Evolutionary conservation across 2,797 vertebrate species (phyloP).

Genomic region (Capromys pilorides): DNA sequence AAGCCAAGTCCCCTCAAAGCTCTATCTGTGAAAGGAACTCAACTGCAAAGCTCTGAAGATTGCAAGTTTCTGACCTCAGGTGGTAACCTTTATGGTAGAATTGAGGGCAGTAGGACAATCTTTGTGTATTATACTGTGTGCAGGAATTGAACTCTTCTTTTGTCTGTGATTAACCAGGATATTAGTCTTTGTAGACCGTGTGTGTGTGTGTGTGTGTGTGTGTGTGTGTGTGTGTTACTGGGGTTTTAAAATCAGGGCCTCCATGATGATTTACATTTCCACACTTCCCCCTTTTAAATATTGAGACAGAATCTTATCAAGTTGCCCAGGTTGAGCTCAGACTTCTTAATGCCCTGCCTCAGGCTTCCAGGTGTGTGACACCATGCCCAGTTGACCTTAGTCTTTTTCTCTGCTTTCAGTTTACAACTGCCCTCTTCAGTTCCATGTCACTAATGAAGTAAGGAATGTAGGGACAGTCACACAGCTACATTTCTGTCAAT

Average conservation of each 20-base stretch:
- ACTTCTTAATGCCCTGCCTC: not conserved
- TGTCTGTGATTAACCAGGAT: not conserved
- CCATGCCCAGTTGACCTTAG: not conserved
- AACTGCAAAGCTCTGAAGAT: conserved; percentile 86
- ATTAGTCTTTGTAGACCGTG: not conserved
- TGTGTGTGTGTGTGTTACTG: not conserved
- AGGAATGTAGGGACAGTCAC: not conserved
- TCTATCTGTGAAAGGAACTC: conserved; percentile 80
- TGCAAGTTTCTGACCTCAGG: conserved; percentile 85
- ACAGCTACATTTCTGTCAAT: conserved; percentile 11
- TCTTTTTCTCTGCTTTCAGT: conserved; percentile 10
- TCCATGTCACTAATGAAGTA: not conserved
- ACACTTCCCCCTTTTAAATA: not conserved
- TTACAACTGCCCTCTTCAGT: not conserved
- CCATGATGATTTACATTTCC: not conserved
- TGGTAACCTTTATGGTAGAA: not conserved
- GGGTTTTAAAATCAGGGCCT: not conserved
- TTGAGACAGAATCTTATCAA: not conserved
- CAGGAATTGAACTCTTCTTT: not conserved
- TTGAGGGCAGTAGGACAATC: not conserved
- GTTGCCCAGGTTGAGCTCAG: not conserved
- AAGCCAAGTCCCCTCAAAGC: conserved; percentile 84
- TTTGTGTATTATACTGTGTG: not conserved
- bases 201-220: not conserved
- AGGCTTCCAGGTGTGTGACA: not conserved